A percentile compares a stretch with the other conserved stretches of the same genome.
phyloP scores from a whole-genome alignment of 1,140 invertebrate species.

The Glomeris maerens region DNA sequence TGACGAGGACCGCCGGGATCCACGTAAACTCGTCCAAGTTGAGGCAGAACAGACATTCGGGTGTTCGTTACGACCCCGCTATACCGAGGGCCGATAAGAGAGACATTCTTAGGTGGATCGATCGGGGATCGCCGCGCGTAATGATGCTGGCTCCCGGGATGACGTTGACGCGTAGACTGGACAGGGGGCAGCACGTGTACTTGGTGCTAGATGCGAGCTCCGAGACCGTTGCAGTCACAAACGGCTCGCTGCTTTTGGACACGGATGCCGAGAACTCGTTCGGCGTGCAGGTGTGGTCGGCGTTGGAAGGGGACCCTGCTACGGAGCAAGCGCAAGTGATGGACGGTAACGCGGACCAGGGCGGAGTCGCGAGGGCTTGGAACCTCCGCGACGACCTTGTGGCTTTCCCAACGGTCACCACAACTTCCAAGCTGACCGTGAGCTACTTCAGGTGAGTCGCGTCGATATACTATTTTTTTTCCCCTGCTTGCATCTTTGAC shows the following conservation, averaged over 20 bases:
- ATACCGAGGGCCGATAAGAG: slow-evolving; percentile 67
- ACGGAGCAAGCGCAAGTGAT: too few relatives aligned
- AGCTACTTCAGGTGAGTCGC: slow-evolving; percentile 48
- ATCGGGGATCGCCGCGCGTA: slow-evolving; percentile 19
- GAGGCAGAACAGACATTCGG: slow-evolving; percentile 70
- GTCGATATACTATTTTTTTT: too few relatives aligned
- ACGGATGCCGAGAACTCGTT: slow-evolving; percentile 19
- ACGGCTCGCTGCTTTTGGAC: slow-evolving; percentile 10
- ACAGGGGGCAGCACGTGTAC: background rate
- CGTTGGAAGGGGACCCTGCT: too few relatives aligned
- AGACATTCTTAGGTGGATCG: slow-evolving; percentile 83
- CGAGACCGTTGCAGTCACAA: background rate
- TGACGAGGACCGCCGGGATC: background rate
- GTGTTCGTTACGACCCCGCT: slow-evolving; percentile 82
- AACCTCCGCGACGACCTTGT: slow-evolving; percentile 61
- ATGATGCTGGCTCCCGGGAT: slow-evolving; percentile 15
- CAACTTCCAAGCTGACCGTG: slow-evolving; percentile 62
- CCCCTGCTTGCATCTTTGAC: too few relatives aligned
- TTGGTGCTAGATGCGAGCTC: background rate
- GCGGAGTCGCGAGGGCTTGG: slow-evolving; percentile 41
- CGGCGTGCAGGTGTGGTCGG: slow-evolving; percentile 19
- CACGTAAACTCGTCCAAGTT: slow-evolving; percentile 39
- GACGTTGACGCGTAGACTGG: background rate
- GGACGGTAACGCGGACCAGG: background rate
- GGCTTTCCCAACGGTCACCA: slow-evolving; percentile 72